Base-by-base conservation (phyloP, 2,797 vertebrate species). In the Enteromius fasciolatus region DNA sequence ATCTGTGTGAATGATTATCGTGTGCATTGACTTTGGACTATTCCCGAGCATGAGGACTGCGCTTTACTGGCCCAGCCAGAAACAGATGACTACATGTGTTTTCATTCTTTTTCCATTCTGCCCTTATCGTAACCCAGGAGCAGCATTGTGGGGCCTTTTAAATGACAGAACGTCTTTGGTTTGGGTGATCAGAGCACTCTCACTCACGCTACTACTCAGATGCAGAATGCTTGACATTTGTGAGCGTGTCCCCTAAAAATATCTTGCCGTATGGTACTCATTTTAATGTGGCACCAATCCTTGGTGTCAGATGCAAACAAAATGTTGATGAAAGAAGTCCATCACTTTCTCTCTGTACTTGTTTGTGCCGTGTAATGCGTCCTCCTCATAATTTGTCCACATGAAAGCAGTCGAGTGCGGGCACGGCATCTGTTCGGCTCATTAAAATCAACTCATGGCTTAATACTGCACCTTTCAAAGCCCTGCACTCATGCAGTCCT, bases 221-320 rank as follows among this genome's bases (percentile, higher is more conserved):
- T 80, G 68, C 12, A 28, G 23, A 82, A 74, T 11, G n/a, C 68
- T 83, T 54, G 70, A 83, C 82, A 73, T 84, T 52, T 84, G 50
- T 76, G 84, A 87, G 88, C 68, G 82, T 88, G 83, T 75, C 86
- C 64, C 28, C 91, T 92, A 92, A 90, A 92, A 92, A 93, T 92
- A 92, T 83, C 41, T 63, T 79, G 83, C 83, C 74, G 86, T 90
- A 86, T 91, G 90, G 86, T 85, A 91, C 83, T 91, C 69, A 88
- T 92, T 90, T 80, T 78, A 90, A 84, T 86, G 83, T 73, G 80
- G 84, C 70, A 84, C 74, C 78, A 48, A 39, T 86, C 9, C 89
- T 80, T 70, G 79, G 77, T 89, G 89, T 86, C 88, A 84, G 82
- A 90, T 89, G 86, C 86, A 91, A 85, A 87, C 36, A 84, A 90